Conservation (phyloP, 2,113 vertebrate species). For the Poeciliopsis turrubarensis region DNA sequence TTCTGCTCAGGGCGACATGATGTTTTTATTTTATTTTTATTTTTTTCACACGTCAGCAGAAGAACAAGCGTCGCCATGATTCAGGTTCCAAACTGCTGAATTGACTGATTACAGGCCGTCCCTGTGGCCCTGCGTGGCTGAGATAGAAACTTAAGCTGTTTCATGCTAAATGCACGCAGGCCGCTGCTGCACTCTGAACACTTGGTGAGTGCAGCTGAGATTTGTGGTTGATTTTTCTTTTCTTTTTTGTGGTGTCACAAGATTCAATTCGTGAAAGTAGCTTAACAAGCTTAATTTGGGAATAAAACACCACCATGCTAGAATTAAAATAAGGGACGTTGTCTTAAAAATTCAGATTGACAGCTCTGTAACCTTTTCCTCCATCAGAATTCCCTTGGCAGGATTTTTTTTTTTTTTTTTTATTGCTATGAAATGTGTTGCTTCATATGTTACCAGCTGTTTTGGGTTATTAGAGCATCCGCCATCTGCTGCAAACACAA, state of each 20-base stretch:
- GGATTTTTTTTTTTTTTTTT: not conserved
- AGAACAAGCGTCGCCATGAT: conserved; percentile 14
- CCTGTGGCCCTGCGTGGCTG: conserved; percentile 4
- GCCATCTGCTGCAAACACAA: not conserved
- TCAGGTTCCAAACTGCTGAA: conserved; percentile 29
- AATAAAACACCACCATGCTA: not conserved
- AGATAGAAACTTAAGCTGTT: not conserved
- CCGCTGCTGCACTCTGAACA: conserved; percentile 4
- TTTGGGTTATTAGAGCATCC: not conserved
- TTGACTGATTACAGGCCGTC: conserved; percentile 8
- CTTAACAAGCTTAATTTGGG: not conserved
- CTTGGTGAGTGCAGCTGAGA: not conserved
- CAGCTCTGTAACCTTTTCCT: not conserved
- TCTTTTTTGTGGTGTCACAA: not conserved
- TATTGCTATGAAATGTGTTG: not conserved
- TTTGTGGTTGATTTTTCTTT: not conserved
- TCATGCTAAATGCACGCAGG: conserved; percentile 7
- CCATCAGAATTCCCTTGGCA: not conserved
- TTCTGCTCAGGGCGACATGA: conserved; percentile 6
- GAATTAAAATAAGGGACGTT: not conserved
- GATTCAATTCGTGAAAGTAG: not conserved
- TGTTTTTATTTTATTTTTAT: conserved; percentile 1
- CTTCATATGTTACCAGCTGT: not conserved
- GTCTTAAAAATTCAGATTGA: too few relatives aligned
- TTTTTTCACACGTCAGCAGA: conserved; percentile 31